Conservation (phyloP, 30 jellyfish, hydroid and myxozoan genomes). For the Aurelia aurita region DNA sequence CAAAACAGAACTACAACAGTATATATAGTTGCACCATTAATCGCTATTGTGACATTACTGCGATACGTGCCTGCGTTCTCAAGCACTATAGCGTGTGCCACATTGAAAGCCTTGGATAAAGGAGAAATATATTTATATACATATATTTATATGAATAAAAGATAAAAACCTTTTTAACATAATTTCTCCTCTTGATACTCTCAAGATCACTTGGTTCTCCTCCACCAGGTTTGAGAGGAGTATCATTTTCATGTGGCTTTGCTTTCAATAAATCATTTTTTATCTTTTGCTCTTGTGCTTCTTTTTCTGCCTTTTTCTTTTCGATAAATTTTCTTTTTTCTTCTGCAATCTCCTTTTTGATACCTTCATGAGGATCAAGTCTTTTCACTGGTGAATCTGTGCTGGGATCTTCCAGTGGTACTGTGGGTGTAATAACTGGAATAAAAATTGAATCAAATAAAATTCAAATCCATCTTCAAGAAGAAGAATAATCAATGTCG, state of each 20-base stretch:
- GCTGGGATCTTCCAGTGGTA: conserved; percentile 67
- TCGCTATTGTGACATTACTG: too few relatives aligned
- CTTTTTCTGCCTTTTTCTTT: conserved; percentile 79
- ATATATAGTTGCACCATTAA: too few relatives aligned
- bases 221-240: conserved; percentile 79
- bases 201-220: conserved; percentile 98
- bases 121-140: too few relatives aligned
- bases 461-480: too few relatives aligned
- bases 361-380: conserved; percentile 47
- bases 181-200: conserved; percentile 75
- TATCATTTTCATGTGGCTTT: conserved; percentile 75
- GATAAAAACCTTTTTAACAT: conserved; percentile 70
- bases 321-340: conserved; percentile 84
- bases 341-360: conserved; percentile 72
- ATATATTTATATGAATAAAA: too few relatives aligned
- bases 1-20: too few relatives aligned
- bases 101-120: too few relatives aligned
- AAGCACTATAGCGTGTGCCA: too few relatives aligned
- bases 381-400: conserved; percentile 51
- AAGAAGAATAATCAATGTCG: too few relatives aligned
- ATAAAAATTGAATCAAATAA: too few relatives aligned
- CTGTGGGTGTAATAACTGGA: not conserved
- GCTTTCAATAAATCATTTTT: conserved; percentile 79
- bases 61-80: too few relatives aligned
- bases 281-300: conserved; percentile 68